Evolutionary conservation across 1,140 invertebrate species (phyloP).

Genomic region (Heterodera schachtii): DNA sequence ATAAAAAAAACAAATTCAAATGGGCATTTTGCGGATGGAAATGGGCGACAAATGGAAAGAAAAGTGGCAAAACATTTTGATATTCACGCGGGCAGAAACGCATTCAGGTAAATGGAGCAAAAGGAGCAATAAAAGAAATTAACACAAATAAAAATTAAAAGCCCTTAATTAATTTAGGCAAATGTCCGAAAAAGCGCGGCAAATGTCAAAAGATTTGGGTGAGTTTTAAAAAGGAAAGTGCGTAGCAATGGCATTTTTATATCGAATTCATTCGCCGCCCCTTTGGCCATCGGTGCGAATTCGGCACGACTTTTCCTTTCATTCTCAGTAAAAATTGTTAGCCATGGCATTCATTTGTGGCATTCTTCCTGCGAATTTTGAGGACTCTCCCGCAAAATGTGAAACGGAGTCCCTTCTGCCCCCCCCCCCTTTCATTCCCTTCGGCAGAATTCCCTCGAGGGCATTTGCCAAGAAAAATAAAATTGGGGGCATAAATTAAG

Average conservation of each 20-base stretch:
- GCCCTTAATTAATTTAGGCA: not conserved
- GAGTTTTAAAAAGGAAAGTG: not conserved
- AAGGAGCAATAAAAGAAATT: not conserved
- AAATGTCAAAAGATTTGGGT: slow-evolving; percentile 10
- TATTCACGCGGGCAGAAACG: slow-evolving; percentile 24
- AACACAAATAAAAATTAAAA: not conserved
- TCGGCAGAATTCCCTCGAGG: not conserved
- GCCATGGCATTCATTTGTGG: not conserved
- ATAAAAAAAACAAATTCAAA: no score
- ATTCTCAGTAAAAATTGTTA: not conserved
- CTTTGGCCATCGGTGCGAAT: not conserved
- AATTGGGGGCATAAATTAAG: not conserved
- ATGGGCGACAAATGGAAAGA: not conserved
- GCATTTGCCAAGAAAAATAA: not conserved
- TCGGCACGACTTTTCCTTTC: not conserved
- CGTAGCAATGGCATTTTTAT: not conserved
- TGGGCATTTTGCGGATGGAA: no score
- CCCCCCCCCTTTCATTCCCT: not conserved
- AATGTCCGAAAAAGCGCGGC: not conserved
- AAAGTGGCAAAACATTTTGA: not conserved
- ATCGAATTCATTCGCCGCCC: not conserved
- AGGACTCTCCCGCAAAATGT: not conserved
- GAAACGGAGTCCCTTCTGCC: not conserved
- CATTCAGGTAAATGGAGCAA: slow-evolving; percentile 4
- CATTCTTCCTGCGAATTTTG: not conserved